Evolutionary conservation across 2,113 vertebrate species (phyloP).

Genomic region (Acanthisitta chloris): DNA sequence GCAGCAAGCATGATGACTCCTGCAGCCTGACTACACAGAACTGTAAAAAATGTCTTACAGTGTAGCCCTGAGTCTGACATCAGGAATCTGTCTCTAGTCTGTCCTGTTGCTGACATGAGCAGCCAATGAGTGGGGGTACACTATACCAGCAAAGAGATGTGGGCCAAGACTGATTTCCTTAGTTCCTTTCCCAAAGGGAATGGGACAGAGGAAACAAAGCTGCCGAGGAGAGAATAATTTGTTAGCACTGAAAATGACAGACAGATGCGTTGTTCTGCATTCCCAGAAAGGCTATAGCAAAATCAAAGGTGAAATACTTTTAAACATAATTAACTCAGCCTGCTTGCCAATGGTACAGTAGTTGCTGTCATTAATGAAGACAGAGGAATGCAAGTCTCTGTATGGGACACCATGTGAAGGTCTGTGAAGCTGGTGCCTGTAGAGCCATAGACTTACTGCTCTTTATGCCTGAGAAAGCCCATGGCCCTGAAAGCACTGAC

Average conservation of each 20-base stretch:
- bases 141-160: not conserved
- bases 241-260: not conserved
- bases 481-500: not conserved
- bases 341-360: not conserved
- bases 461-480: not conserved
- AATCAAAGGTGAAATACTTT: not conserved
- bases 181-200: not conserved
- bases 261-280: not conserved
- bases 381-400: not conserved
- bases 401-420: not conserved
- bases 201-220: not conserved
- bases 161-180: not conserved
- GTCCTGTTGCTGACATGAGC: fast-evolving
- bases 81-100: not conserved
- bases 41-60: not conserved
- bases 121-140: not conserved
- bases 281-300: not conserved
- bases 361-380: not conserved
- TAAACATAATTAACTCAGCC: not conserved
- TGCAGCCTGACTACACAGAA: not conserved
- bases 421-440: not conserved
- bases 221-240: not conserved
- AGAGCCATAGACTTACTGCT: not conserved
- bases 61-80: not conserved
- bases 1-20: not conserved